Base-by-base conservation (phyloP, 1,140 invertebrate genomes). In the Drosophila nannoptera region DNA sequence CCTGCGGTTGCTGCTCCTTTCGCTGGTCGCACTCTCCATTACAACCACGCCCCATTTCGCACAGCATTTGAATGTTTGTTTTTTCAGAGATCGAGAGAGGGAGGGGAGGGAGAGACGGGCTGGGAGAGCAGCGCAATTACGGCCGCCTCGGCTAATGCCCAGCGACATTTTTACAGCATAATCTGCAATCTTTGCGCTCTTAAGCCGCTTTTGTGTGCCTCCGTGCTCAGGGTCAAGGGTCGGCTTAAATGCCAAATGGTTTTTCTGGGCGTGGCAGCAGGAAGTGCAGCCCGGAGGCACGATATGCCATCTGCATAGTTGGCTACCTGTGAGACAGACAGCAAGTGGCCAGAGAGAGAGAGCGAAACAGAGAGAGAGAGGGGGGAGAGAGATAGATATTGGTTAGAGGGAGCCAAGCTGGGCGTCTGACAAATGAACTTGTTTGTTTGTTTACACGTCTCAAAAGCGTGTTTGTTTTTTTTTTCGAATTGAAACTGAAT, bases 151-250 rank as follows among this genome's bases (percentile, higher is more conserved):
- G 40, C 50, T 62, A 83, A 78, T 83, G 63, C 75, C 65, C 50
- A 50, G 76, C 66, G 76, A 86, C 73, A 86, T 52, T 77, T 81
- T 69, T 71, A 80, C 76, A 67, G 56, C 73, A 73, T 81, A 86
- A 84, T 84, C 80, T 86, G 63, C 54, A 56, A 83, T 59, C 60
- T 73, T 42, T 66, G 32, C 35, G 36, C 53, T 45, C 22, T 12
- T 84, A 84, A 84, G 73, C 80, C 81, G 66, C 81, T 73, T 83
- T 36, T 40, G 22, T 35, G 16, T 64, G 33, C 40, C 40, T 66
- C 35, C 22, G 22, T 22, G 49, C 38, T 38, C 46, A 38, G 65
- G 65, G 65, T 68, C 65, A 68, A 43, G 14, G 22, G 35, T 33
- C 75, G 67, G 80, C 73, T 84, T 83, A 76, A 84, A 60, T 60